Percentiles rank a stretch among this genome's conserved stretches.
Conservation (phyloP, 2,113 vertebrate species). For the Agapornis roseicollis region DNA sequence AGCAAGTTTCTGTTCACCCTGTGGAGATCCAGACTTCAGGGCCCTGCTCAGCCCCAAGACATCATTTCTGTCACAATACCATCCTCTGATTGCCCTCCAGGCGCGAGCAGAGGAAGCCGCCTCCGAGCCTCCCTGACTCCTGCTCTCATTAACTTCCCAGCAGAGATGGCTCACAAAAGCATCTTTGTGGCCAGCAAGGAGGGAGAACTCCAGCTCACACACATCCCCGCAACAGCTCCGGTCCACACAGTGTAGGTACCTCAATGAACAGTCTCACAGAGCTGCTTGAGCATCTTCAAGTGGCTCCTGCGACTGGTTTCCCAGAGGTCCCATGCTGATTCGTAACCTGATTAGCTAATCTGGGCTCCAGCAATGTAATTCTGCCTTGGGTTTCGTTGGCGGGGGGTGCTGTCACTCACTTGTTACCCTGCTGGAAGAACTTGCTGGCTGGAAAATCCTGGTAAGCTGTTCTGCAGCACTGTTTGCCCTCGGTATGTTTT, state of each 20-base stretch:
- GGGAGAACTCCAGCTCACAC: not conserved
- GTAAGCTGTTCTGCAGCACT: not conserved
- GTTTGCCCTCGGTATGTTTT: not conserved
- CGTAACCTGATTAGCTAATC: not conserved
- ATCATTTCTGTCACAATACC: not conserved
- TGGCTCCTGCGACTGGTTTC: not conserved
- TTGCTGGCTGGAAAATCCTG: not conserved
- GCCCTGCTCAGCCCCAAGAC: not conserved
- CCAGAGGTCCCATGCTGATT: not conserved
- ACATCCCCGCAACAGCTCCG: not conserved
- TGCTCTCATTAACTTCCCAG: constrained; percentile 31
- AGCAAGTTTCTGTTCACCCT: not conserved
- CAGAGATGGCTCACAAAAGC: constrained; percentile 57
- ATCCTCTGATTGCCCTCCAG: constrained; percentile 12
- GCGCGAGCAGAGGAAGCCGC: not conserved
- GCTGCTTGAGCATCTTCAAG: not conserved
- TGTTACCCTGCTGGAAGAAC: not conserved
- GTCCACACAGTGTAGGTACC: not conserved
- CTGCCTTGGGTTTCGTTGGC: not conserved
- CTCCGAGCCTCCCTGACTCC: constrained; percentile 29
- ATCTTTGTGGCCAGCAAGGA: constrained; percentile 50
- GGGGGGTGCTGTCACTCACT: not conserved
- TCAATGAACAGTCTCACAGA: not conserved
- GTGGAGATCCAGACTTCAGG: not conserved
- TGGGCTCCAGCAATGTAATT: not conserved